Percentiles rank a stretch among this genome's conserved stretches.
Evolutionary conservation across 2,797 vertebrate genomes (phyloP).

Genomic region (Chrysocyon brachyurus): DNA sequence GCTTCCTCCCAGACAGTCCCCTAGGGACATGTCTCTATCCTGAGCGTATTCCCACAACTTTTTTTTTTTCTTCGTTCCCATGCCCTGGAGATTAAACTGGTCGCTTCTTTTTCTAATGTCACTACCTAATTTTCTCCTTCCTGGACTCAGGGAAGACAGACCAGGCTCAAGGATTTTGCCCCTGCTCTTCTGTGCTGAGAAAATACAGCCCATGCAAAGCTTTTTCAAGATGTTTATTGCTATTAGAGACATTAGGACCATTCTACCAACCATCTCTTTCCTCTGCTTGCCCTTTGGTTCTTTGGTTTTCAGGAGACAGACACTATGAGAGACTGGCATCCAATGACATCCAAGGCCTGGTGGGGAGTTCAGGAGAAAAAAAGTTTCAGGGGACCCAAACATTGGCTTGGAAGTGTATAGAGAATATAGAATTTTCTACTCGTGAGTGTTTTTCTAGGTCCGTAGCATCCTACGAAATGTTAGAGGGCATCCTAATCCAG

Average conservation of each 20-base stretch:
- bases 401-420: not conserved
- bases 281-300: not conserved
- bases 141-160: not conserved
- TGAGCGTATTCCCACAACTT: not conserved
- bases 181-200: not conserved
- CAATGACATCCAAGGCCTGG: not conserved
- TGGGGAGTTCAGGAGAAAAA: not conserved
- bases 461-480: not conserved
- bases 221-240: constrained; percentile 24
- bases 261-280: not conserved
- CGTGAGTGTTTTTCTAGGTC: not conserved
- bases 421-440: not conserved
- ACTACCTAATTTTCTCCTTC: constrained; percentile 20
- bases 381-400: not conserved
- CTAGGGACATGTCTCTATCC: not conserved
- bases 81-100: constrained; percentile 43
- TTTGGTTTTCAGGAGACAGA: constrained; percentile 24
- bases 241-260: not conserved
- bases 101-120: not conserved
- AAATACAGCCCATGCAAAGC: not conserved
- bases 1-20: not conserved
- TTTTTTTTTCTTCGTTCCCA: not conserved
- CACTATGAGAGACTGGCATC: not conserved
- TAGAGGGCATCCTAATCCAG: not conserved
- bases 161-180: not conserved